Base-by-base conservation (phyloP, 1,140 invertebrate species). In the Hylaeus volcanicus region DNA sequence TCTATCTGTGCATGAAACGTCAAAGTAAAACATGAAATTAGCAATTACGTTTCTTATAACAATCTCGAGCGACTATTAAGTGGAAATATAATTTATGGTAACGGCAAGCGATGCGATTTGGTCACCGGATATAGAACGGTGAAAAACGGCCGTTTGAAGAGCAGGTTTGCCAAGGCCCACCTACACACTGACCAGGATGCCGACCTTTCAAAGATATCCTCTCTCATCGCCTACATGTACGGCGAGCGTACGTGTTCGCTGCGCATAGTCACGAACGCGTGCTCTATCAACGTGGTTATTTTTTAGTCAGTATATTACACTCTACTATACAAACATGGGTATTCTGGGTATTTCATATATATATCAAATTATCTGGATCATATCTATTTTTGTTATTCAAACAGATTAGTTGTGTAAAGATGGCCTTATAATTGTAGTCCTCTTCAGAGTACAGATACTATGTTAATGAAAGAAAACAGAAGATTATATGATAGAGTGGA, bases 81-180 rank as follows among this genome's bases (percentile, higher is more conserved):
- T 26, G 14, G 5, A 63, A 71, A 70, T 63, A 51, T 41, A 65
- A 76, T 76, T 76, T 48, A 58, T 45, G 53, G 39, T 58, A 37
- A 37, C 26, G 6, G 15, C 1, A 12, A 45, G 15, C 41, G 12
- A 14, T 9, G 39, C 14, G 37, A 5, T 55, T 5, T 56, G 5
- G 45, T 43, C 41, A 48, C 9, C 26, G 26, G 39, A 48, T 74
- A 72, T 70, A 70, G 26, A 48, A 69, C 39, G 41, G 26, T 15
- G 41, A 75, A 61, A 75, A 75, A 71, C 43, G 53, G 9, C 15
- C 5, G 48, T 83, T 75, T 66, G 58, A 81, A 64, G 53, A 75
- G 71, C 66, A 81, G 53, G 72, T 83, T 83, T 74, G 56, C 58
- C 70, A 70, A 74, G 77, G 55, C 11, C 70, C 70, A 82, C 76